A percentile compares a stretch with the other conserved stretches of the same genome.
Evolutionary conservation across 2,797 vertebrate species (phyloP).

Genomic region (Bucorvus abyssinicus): DNA sequence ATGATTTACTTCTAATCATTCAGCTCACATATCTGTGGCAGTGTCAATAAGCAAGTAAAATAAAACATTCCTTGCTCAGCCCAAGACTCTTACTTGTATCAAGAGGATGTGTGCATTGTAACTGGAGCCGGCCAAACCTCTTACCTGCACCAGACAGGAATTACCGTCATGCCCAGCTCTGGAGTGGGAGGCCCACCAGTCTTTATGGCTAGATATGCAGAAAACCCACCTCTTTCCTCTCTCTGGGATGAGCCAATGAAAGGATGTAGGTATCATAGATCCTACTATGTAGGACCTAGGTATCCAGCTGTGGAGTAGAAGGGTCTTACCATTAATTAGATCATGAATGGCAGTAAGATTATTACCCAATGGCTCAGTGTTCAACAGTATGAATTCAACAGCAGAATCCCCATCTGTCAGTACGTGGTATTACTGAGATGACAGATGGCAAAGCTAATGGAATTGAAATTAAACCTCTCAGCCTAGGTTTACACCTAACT

Average conservation of each 20-base stretch:
- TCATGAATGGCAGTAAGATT: not conserved
- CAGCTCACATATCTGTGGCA: not conserved
- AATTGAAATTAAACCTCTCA: conserved; percentile 26
- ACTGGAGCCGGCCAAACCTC: not conserved
- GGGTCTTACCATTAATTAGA: not conserved
- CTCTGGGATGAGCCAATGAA: not conserved
- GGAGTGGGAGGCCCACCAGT: not conserved
- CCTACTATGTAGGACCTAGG: not conserved
- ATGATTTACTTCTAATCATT: not conserved
- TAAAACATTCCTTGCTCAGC: not conserved
- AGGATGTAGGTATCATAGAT: not conserved
- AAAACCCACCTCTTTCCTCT: not conserved
- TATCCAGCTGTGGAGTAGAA: not conserved
- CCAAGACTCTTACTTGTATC: not conserved
- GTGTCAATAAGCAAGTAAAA: not conserved
- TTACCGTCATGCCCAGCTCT: not conserved
- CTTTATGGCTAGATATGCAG: not conserved
- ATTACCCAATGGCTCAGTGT: not conserved
- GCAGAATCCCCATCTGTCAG: conserved; percentile 7
- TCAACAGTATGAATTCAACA: conserved; percentile 4
- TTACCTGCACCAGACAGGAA: not conserved
- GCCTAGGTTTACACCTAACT: not conserved
- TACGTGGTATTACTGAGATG: not conserved
- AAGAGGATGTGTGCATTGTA: not conserved
- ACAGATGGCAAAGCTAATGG: conserved; percentile 34